Conservation (phyloP, 2,888 invertebrate species). For the Clistopyga incitator region DNA sequence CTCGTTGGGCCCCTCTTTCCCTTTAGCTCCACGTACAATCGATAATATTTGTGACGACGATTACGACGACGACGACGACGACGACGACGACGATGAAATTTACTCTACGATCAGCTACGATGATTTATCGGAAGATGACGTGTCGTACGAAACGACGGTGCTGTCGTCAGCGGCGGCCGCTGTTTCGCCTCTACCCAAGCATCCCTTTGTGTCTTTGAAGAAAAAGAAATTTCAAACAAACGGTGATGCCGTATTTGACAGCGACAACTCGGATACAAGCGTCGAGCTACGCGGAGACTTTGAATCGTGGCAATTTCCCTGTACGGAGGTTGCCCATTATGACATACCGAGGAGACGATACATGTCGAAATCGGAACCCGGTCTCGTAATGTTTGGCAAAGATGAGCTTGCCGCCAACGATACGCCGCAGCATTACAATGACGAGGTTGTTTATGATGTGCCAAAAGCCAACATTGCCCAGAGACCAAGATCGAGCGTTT, state of each 20-base stretch:
- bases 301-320: constrained; percentile 59
- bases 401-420: not conserved
- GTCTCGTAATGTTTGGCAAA: constrained; percentile 29
- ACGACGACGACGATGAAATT: not conserved
- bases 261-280: constrained; percentile 56
- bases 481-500: constrained; percentile 71
- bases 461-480: constrained; percentile 51
- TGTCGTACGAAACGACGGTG: too few relatives aligned
- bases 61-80: not conserved
- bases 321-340: constrained; percentile 64
- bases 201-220: constrained; percentile 68
- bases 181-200: constrained; percentile 67
- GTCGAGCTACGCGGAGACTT: constrained; percentile 65
- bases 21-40: constrained; percentile 10
- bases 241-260: not conserved
- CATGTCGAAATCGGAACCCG: constrained; percentile 70
- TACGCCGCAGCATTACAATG: not conserved
- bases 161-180: too few relatives aligned
- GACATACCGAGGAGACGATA: constrained; percentile 70
- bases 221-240: constrained; percentile 29
- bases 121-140: not conserved
- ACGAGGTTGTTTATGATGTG: constrained; percentile 71
- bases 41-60: constrained; percentile 14
- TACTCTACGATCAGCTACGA: not conserved
- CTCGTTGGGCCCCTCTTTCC: constrained; percentile 71